These are phyloP conservation scores for Chascanopsetta lugubris DNA, from an alignment of 2,113 vertebrate species.

Conservation along the genomic window DNA sequence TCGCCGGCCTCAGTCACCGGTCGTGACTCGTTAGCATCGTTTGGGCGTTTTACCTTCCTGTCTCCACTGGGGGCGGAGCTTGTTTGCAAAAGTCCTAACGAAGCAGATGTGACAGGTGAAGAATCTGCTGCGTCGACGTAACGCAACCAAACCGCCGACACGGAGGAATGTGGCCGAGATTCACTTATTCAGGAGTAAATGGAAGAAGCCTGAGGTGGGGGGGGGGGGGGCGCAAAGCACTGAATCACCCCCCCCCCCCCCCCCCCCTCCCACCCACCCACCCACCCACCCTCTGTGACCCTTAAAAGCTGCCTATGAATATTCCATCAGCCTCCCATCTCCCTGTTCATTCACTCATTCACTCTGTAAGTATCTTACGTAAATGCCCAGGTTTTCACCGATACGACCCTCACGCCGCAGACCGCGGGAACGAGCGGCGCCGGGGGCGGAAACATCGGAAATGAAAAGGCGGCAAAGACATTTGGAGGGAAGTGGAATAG, in stretches of 20 bases:
- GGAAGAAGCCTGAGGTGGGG: neutral
- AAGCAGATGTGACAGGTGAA: neutral
- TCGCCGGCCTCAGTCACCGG: neutral
- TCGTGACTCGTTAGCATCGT: conserved; percentile 17
- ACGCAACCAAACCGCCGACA: conserved; percentile 19
- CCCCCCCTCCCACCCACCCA: conserved; percentile 2
- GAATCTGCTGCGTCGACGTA: neutral
- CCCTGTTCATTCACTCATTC: conserved; percentile 51
- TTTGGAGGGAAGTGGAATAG: conserved; percentile 35
- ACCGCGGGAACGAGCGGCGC: conserved; percentile 16
- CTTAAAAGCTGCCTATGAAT: conserved; percentile 69
- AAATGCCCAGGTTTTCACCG: conserved; percentile 56
- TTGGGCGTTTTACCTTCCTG: no score
- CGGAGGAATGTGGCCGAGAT: neutral
- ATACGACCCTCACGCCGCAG: conserved; percentile 28
- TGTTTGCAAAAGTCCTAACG: conserved; percentile 11
- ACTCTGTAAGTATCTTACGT: conserved; percentile 66
- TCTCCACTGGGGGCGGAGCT: no score
- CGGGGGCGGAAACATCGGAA: conserved; percentile 16
- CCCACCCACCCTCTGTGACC: conserved; percentile 36
- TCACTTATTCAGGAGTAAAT: conserved; percentile 40
- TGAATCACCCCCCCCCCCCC: conserved; percentile 3
- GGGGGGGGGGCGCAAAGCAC: conserved; percentile 5
- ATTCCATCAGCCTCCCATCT: conserved; percentile 60
- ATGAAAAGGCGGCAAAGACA: conserved; percentile 18